Evolutionary conservation across 2,888 invertebrate genomes (phyloP).

Genomic region (Glyphotaelius pellucidus): DNA sequence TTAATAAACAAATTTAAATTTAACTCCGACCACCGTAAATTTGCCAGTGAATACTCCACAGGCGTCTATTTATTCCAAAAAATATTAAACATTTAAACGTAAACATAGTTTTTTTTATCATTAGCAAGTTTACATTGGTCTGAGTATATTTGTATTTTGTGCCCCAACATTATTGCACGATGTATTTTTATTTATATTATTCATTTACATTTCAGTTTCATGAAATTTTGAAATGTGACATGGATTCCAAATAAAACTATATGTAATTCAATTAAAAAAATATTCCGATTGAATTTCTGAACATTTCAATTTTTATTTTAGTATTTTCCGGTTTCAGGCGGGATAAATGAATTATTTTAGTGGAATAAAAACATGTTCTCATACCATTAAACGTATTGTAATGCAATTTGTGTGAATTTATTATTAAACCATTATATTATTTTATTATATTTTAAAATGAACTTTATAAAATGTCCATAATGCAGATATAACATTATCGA

Average conservation of each 20-base stretch:
- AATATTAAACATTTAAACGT: no score
- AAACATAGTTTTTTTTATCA: background rate
- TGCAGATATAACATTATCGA: background rate
- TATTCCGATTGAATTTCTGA: background rate
- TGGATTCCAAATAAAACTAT: background rate
- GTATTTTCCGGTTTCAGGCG: background rate
- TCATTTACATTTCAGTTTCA: background rate
- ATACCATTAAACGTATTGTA: background rate
- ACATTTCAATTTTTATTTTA: background rate
- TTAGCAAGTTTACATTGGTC: background rate
- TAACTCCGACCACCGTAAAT: background rate
- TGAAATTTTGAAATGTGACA: background rate
- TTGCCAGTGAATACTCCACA: background rate
- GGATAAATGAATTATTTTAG: background rate
- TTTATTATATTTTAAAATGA: background rate
- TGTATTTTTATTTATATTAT: background rate
- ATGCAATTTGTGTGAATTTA: background rate
- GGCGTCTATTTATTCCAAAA: background rate
- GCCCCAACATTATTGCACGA: background rate
- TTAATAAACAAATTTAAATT: background rate
- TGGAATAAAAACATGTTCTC: background rate
- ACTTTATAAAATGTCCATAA: background rate
- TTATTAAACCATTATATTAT: background rate
- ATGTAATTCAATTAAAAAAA: background rate
- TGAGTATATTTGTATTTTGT: background rate